Base-by-base conservation (phyloP, 2,888 invertebrate genomes). In the Synanthedon andrenaeformis region DNA sequence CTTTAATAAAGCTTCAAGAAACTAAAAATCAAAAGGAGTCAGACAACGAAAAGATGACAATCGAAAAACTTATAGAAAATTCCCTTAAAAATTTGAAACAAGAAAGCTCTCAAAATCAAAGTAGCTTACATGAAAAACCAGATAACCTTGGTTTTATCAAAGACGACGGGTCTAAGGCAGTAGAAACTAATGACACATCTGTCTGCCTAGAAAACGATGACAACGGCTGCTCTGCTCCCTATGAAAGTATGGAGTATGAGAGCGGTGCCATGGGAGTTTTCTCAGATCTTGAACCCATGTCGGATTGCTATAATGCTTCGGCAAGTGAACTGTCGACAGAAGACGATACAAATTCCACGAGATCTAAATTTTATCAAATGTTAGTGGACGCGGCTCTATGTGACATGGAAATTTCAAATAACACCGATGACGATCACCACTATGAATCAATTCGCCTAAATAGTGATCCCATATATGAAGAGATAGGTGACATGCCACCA, bases 401-500 rank as follows among this genome's bases (percentile, higher is more conserved):
- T 57, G 92, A 93, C 69, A 91, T 92, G 52, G 91, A 92, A 65
- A 89, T 89, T 58, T 81, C 90, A 50, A 90, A 90, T 53, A 91
- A 89, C 57, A 85, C 85, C 28, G 90, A 91, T 59, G 89, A 90
- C 58, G 91, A 91, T 63, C 93, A 93, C 74, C 92, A 92, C 67
- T 93, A 93, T 64, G 93, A 93, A 72, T 92, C 92, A 53, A 92
- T 93, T 58, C 85, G 89, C 57, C 69, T 90, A 1, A 90, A 90
- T 64, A 87, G 88, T 54, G 93, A 93, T 83, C 94, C 93, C 3
- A 94, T 94, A 67, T 94, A 94, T 69, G 94, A 94, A 79, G 93
- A 93, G 76, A 93, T 93, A 59, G 88, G 88, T 57, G 92, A 92
- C 64, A 90, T 92, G 74, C 94, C 94, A 54, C 94, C 94, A 12